Conservation (phyloP, 1,140 invertebrate species). For the Pinna nobilis region DNA sequence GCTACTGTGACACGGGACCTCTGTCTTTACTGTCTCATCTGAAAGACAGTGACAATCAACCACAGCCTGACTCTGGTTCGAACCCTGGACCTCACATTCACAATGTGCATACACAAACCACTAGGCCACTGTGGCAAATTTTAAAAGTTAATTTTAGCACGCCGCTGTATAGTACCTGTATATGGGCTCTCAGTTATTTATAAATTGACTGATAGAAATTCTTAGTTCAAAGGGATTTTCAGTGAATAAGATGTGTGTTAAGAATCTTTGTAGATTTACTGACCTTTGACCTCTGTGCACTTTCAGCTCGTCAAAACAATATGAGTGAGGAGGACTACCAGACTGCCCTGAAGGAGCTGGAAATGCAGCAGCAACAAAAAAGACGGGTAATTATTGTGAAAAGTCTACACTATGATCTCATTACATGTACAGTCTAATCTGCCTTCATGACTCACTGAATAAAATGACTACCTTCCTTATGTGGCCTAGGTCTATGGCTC, state of each 20-base stretch:
- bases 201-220: background rate
- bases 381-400: too few relatives aligned
- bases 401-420: too few relatives aligned
- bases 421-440: background rate
- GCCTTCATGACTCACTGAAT: background rate
- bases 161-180: too few relatives aligned
- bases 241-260: background rate
- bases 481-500: background rate
- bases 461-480: background rate
- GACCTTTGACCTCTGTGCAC: background rate
- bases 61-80: too few relatives aligned
- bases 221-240: background rate
- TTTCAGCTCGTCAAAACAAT: conserved; percentile 33
- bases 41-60: too few relatives aligned
- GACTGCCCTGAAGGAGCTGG: conserved; percentile 49
- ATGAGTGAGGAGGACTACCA: conserved; percentile 41
- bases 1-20: too few relatives aligned
- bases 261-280: background rate
- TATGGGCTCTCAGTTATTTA: background rate
- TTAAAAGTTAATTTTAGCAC: too few relatives aligned
- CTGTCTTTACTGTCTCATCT: too few relatives aligned
- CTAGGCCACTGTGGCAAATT: too few relatives aligned
- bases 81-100: too few relatives aligned
- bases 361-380: conserved; percentile 44
- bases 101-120: too few relatives aligned